Evolutionary conservation across 2,888 invertebrate genomes (phyloP).

Genomic region (Elysia crispata): DNA sequence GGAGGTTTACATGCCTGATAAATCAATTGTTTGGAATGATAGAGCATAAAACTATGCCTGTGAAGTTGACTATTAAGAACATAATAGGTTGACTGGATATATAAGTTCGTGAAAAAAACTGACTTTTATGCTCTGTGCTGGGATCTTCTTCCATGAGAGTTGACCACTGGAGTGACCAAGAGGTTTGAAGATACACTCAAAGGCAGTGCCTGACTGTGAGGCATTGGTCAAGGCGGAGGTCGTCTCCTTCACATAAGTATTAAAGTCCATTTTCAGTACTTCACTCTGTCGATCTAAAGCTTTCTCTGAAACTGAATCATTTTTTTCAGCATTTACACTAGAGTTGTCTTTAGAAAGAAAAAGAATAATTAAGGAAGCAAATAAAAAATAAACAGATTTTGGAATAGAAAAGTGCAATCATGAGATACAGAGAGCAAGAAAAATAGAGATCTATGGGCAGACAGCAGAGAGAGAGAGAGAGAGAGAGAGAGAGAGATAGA

Average conservation of each 20-base stretch:
- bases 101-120: no score
- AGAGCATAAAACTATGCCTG: no score
- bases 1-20: no score
- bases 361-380: not conserved
- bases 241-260: slow-evolving; percentile 64
- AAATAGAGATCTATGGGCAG: slow-evolving; percentile 1
- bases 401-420: not conserved
- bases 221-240: slow-evolving; percentile 64
- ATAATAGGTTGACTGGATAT: no score
- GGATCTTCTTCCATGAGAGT: slow-evolving; percentile 68
- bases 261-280: slow-evolving; percentile 64
- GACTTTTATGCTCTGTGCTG: slow-evolving; percentile 67
- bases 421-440: not conserved
- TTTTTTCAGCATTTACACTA: not conserved
- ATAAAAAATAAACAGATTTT: not conserved
- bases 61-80: no score
- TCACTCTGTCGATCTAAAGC: slow-evolving; percentile 61
- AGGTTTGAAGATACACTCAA: slow-evolving; percentile 62
- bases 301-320: slow-evolving; percentile 62
- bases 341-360: not conserved
- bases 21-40: no score
- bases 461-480: not conserved
- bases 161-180: slow-evolving; percentile 54
- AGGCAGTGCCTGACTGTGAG: slow-evolving; percentile 55
- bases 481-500: no score